Base-by-base conservation (phyloP, 2,113 vertebrate genomes). In the Callocephalon fimbriatum region DNA sequence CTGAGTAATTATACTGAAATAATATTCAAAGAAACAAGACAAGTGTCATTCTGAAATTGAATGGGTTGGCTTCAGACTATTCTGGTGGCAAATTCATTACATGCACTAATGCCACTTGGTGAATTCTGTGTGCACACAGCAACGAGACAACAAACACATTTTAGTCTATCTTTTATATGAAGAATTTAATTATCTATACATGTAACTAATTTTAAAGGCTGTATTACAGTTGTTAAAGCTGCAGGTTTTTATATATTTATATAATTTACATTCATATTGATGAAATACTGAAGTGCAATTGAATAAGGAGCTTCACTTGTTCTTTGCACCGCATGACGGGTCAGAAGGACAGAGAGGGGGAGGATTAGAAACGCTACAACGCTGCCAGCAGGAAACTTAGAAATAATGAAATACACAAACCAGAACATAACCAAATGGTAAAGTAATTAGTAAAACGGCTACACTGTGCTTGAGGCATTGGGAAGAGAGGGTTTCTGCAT, bases 131-230 rank as follows among this genome's bases (percentile, higher is more conserved):
- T 51, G 79, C 58, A 95, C 89, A 87, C 94, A 93, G 96, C 96
- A 98, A 91, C 95, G 95, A 98, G 95, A 98, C 98, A 96, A 98
- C 98, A 98, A 96, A 98, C 97, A 98, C 98, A 91, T 95, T 95
- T 74, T 97, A 87, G 31, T 97, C 97, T 98, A 97, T 97, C 97
- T 98, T 98, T 99, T 98, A 97, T 98, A 99, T 86, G 94, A 98
- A 99, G 98, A 98, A 98, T 98, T 99, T 99, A 99, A 99, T 98
- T 97, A 97, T 98, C 98, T 99, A 99, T 98, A 99, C 98, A 99
- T 31, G 97, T 98, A 97, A 97, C 98, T 99, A 98, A 96, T 97
- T 97, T 98, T 98, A 98, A 98, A 98, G 98, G 98, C 97, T 96
- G 98, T 98, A 98, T 98, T 99, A 99, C 98, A 99, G 98, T 98